These are phyloP conservation scores for Agraylea sexmaculata DNA, from an alignment of 1,140 invertebrate genomes.

Conservation along the genomic window DNA sequence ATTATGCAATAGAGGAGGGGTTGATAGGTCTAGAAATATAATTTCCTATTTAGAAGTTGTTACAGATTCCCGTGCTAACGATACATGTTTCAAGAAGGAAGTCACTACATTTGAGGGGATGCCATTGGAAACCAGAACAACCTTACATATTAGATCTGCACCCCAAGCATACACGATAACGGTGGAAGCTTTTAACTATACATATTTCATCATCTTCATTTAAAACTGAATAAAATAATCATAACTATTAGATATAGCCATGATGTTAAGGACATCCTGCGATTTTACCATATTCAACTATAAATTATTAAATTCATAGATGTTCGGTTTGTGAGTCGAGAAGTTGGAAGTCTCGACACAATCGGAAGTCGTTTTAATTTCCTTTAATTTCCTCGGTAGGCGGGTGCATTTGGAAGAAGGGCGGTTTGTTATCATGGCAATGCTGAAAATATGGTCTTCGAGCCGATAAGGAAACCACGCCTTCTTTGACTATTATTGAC, in stretches of 20 bases:
- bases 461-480: too few relatives aligned
- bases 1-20: not conserved
- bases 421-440: not conserved
- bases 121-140: not conserved
- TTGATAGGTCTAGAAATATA: constrained; percentile 12
- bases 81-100: constrained; percentile 10
- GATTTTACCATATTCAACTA: constrained; percentile 1
- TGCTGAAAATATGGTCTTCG: too few relatives aligned
- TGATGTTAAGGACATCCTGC: not conserved
- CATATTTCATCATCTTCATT: not conserved
- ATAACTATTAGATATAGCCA: not conserved
- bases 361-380: constrained; percentile 23
- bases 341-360: constrained; percentile 9
- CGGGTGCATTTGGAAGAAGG: not conserved
- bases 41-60: constrained; percentile 14
- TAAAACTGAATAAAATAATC: not conserved
- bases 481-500: not conserved
- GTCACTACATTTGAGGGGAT: not conserved
- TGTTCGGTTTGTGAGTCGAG: not conserved
- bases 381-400: constrained; percentile 20
- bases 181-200: too few relatives aligned
- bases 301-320: not conserved
- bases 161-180: too few relatives aligned
- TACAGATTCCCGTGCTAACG: constrained; percentile 8
- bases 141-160: too few relatives aligned